Percentiles rank a stretch among this genome's conserved stretches.
phyloP scores from a whole-genome alignment of 2,888 invertebrate species.

The Temnothorax ravouxi region DNA sequence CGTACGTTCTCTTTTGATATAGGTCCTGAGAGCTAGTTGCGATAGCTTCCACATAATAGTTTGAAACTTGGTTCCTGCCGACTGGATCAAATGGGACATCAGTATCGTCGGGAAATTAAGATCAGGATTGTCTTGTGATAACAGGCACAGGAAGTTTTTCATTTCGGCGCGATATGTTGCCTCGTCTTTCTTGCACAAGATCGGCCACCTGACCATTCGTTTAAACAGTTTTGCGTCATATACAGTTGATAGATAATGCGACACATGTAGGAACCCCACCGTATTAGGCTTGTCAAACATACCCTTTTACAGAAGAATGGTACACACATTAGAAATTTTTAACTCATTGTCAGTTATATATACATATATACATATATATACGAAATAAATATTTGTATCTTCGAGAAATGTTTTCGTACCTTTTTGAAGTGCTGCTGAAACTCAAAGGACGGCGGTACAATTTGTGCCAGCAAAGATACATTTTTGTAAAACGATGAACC shows the following conservation, averaged over 20 bases:
- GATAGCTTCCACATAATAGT: conserved; percentile 83
- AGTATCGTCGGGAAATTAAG: conserved; percentile 79
- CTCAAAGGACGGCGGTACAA: conserved; percentile 75
- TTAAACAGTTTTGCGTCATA: conserved; percentile 55
- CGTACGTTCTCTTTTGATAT: conserved; percentile 57
- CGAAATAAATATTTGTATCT: background rate
- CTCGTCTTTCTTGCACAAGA: conserved; percentile 58
- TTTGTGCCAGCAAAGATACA: conserved; percentile 79
- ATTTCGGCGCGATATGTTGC: conserved; percentile 55
- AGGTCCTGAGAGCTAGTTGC: conserved; percentile 74
- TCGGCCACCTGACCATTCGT: conserved; percentile 61
- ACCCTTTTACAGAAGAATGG: conserved; percentile 70
- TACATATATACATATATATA: background rate
- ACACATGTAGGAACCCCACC: conserved; percentile 80
- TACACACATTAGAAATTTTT: conserved; percentile 1
- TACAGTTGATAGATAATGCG: conserved; percentile 74
- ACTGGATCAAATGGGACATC: conserved; percentile 80
- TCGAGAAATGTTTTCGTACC: conserved; percentile 48
- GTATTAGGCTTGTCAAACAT: conserved; percentile 84
- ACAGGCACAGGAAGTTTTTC: conserved; percentile 50
- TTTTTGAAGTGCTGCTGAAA: conserved; percentile 77
- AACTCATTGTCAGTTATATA: background rate
- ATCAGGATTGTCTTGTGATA: conserved; percentile 69
- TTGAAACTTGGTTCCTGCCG: conserved; percentile 80
- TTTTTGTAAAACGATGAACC: conserved; percentile 79